Evolutionary conservation across 2,888 invertebrate species (phyloP).

Genomic region (Clivina fossor): DNA sequence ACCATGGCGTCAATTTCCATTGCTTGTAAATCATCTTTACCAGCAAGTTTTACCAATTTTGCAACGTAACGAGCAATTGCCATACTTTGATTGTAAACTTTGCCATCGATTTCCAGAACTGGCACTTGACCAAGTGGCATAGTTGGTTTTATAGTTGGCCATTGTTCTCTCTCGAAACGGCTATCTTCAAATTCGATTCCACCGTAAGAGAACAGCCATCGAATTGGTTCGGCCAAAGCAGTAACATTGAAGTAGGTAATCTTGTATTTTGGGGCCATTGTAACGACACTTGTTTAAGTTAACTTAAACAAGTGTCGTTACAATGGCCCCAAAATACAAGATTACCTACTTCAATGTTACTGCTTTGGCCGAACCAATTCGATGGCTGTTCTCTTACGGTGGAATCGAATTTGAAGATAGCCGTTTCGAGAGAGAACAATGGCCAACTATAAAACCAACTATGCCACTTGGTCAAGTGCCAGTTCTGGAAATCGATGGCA

Average conservation of each 20-base stretch:
- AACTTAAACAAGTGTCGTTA: no score
- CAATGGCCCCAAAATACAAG: conserved; percentile 57
- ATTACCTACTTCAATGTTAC: conserved; percentile 64
- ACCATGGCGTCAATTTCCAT: conserved; percentile 64
- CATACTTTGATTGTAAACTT: conserved; percentile 60
- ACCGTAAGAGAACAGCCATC: conserved; percentile 64
- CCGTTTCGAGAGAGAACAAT: conserved; percentile 58
- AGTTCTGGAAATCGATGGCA: conserved; percentile 64
- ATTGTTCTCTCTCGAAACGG: conserved; percentile 58
- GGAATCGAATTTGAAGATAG: conserved; percentile 63
- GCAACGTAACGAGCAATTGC: conserved; percentile 66
- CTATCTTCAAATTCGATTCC: conserved; percentile 63
- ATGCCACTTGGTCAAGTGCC: conserved; percentile 69
- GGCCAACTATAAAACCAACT: conserved; percentile 60
- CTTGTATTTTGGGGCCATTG: conserved; percentile 57
- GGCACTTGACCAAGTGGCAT: conserved; percentile 69
- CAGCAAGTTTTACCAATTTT: conserved; percentile 60
- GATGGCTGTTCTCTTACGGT: conserved; percentile 64
- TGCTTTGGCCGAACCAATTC: conserved; percentile 64
- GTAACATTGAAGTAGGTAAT: conserved; percentile 64
- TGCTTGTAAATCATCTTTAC: conserved; percentile 60
- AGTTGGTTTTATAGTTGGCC: conserved; percentile 60
- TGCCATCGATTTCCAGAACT: conserved; percentile 64
- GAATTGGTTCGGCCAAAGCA: conserved; percentile 64
- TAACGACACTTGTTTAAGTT: no score